These are phyloP conservation scores for Aplodontia rufa DNA, from an alignment of 2,113 vertebrate genomes.

Conservation along the genomic window DNA sequence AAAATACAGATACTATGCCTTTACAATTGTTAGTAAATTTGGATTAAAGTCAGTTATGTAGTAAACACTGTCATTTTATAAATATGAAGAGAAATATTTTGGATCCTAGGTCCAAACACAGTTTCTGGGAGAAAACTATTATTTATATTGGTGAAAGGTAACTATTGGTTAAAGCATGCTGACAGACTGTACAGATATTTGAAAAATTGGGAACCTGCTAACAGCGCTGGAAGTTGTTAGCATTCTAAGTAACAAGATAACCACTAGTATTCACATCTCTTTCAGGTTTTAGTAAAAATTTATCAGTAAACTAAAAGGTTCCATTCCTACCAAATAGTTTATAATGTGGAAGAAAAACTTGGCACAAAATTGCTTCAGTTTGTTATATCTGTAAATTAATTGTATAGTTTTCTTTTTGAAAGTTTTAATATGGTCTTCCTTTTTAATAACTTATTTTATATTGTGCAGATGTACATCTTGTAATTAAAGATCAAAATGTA, in stretches of 20 bases:
- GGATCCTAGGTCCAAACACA: conserved; percentile 63
- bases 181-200: conserved; percentile 65
- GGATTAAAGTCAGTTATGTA: conserved; percentile 49
- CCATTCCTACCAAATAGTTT: conserved; percentile 81
- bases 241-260: conserved; percentile 69
- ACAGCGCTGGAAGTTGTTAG: conserved; percentile 87
- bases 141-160: conserved; percentile 72
- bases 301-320: conserved; percentile 73
- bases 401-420: conserved; percentile 92
- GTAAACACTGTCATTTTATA: conserved; percentile 78
- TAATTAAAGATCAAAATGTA: conserved; percentile 97
- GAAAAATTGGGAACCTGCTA: conserved; percentile 74
- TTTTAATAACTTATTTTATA: conserved; percentile 99
- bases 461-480: conserved; percentile 99
- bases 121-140: conserved; percentile 76
- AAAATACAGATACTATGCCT: conserved; percentile 71
- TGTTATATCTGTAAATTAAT: conserved; percentile 86
- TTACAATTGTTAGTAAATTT: conserved; percentile 62
- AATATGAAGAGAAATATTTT: conserved; percentile 72
- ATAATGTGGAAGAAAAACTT: conserved; percentile 82
- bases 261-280: conserved; percentile 77
- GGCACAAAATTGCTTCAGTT: conserved; percentile 82
- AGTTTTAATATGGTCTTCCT: conserved; percentile 94
- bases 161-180: conserved; percentile 63
- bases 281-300: conserved; percentile 67